Base-by-base conservation (phyloP, 1,140 invertebrate species). In the Aphelinus certus region DNA sequence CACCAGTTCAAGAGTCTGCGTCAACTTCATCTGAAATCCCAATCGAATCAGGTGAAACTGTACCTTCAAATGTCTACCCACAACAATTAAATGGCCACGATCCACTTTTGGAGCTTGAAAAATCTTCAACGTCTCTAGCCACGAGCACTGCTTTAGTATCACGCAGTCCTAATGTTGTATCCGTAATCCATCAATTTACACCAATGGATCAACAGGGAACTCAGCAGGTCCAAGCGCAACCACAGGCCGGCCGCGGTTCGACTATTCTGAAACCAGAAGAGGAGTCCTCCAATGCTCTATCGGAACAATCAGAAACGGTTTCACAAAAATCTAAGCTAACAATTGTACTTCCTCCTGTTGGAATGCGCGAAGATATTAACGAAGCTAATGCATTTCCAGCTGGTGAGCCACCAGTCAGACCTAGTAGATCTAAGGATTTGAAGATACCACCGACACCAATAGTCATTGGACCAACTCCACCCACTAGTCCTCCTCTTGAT, bases 1-100 rank as follows among this genome's bases (percentile, higher is more conserved):
- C 80, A 0, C 64, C 81, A 3, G 79, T 84, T 6, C 81, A 81
- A 3, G 82, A 86, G 73, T 82, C 82, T n/a, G 91, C 91, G 66
- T 90, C 92, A 74, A 90, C 90, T 49, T 48, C 77, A 72, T 77
- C 79, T 6, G 79, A 81, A 71, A 55, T 78, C 4, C 79, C 81
- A 71, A 42, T 49, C 56, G 45, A 67, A 26, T 55, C 58, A 73
- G 57, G 26, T 61, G 71, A 76, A 63, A 3, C 71, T 74, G 58
- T 9, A 4, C 51, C 9, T 53, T 9, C 43, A 57, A 47, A 74
- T 46, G 1, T 42, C 6, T 46, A 48, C 9, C 48, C 43, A 5
- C 43, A 63, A 2, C 26, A 57, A 47, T 53, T 51, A 57, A 57
- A 72, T 58, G 61, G 48, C 3, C 2, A 73, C 10, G 63, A 65